Percentiles rank a stretch among this genome's conserved stretches.
Evolutionary conservation across 2,113 vertebrate species (phyloP).

Genomic region (Chrysemys picta): DNA sequence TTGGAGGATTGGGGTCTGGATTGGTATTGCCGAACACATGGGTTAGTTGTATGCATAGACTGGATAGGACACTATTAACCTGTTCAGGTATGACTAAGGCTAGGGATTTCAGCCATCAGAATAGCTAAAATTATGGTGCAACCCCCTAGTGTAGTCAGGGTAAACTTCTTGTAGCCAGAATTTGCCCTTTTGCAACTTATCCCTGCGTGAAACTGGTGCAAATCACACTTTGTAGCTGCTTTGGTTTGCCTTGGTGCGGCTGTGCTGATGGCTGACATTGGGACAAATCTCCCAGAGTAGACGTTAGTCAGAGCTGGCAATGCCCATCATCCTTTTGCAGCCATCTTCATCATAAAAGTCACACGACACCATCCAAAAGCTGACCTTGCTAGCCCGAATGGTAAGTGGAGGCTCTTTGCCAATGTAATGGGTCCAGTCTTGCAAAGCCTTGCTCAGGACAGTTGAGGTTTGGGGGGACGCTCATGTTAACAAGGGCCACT

Average conservation of each 20-base stretch:
- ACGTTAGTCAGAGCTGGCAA: neutral
- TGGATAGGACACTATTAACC: neutral
- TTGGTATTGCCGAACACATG: neutral
- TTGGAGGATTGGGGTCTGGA: neutral
- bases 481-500: neutral
- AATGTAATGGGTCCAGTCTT: neutral
- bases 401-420: neutral
- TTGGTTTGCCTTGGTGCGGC: neutral
- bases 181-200: neutral
- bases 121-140: neutral
- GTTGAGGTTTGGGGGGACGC: neutral
- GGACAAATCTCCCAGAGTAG: neutral
- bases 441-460: neutral
- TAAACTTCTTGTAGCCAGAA: neutral
- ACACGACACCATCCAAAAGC: neutral
- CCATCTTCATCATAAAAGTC: neutral
- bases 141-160: neutral
- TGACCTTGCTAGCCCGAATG: neutral
- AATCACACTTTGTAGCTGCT: neutral
- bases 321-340: too few species aligned
- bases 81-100: fast-evolving
- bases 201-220: neutral
- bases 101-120: neutral
- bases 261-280: neutral
- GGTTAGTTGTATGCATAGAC: neutral